Percentiles rank a stretch among this genome's conserved stretches.
Evolutionary conservation across 35 echinoderm and acorn worm species (phyloP).

Genomic region (Diadema setosum): DNA sequence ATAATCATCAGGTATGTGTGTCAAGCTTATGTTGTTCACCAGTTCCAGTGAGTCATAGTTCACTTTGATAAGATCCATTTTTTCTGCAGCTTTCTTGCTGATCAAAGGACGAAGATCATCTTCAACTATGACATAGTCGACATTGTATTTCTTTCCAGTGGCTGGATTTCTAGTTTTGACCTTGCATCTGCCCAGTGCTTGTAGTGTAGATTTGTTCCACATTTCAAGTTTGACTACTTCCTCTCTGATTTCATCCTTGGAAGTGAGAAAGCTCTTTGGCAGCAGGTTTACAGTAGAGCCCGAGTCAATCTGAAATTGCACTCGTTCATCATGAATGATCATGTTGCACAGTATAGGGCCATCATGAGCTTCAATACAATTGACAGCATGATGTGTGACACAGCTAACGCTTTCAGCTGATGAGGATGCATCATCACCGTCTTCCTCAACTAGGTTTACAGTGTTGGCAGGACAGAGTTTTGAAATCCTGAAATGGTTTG

Average conservation of each 20-base stretch:
- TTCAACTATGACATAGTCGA: slow-evolving; percentile 1
- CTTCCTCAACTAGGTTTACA: neutral
- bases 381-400: neutral
- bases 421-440: neutral
- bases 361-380: neutral
- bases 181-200: neutral
- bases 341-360: neutral
- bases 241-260: neutral
- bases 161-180: neutral
- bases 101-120: neutral
- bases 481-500: slow-evolving; percentile 6
- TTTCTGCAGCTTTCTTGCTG: neutral
- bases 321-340: neutral
- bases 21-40: neutral
- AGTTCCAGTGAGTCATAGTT: neutral
- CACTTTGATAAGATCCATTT: slow-evolving; percentile 14
- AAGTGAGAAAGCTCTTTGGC: neutral
- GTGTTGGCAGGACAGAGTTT: neutral
- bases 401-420: neutral
- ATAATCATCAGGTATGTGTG: neutral
- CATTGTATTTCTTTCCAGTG: slow-evolving; percentile 30
- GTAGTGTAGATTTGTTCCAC: neutral
- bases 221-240: neutral
- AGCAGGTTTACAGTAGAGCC: slow-evolving; percentile 13
- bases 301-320: slow-evolving; percentile 11